These are phyloP conservation scores for Trissoscelio sp. DNA, from an alignment of 2,888 invertebrate genomes.

Conservation along the genomic window DNA sequence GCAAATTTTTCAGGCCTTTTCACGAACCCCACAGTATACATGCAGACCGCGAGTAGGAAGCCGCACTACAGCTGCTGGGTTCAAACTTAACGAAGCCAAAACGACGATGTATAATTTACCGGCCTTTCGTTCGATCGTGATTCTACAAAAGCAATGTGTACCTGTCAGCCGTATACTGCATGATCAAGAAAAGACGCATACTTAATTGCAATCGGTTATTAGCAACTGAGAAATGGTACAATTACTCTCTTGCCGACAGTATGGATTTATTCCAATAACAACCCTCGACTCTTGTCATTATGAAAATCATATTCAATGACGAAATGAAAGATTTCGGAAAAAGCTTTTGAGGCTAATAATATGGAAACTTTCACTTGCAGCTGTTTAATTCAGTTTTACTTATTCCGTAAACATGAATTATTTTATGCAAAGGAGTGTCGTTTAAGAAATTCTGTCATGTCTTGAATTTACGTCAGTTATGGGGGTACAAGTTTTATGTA, in stretches of 20 bases:
- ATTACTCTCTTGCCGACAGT: conserved; percentile 22
- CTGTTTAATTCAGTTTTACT: not conserved
- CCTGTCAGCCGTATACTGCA: conserved; percentile 49
- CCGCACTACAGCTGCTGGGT: conserved; percentile 19
- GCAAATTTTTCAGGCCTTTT: too few relatives aligned
- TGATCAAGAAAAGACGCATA: conserved; percentile 59
- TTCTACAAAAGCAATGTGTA: conserved; percentile 60
- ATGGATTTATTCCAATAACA: conserved; percentile 52
- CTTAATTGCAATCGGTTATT: conserved; percentile 59
- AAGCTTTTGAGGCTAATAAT: conserved; percentile 1
- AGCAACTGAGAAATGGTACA: conserved; percentile 50
- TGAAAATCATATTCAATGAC: conserved; percentile 5
- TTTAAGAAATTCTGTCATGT: too few relatives aligned
- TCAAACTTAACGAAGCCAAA: conserved; percentile 51
- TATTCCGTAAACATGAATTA: not conserved
- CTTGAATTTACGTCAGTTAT: too few relatives aligned
- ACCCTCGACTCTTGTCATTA: not conserved
- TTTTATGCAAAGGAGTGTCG: not conserved
- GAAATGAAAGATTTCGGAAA: conserved; percentile 8
- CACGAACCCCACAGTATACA: too few relatives aligned
- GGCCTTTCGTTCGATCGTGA: conserved; percentile 57
- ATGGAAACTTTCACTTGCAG: conserved; percentile 5
- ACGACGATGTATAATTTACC: conserved; percentile 60
- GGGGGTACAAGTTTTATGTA: too few relatives aligned
- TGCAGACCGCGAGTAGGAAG: too few relatives aligned